phyloP scores from a whole-genome alignment of 2,888 invertebrate genomes.

The Leptinotarsa peninsularis region DNA sequence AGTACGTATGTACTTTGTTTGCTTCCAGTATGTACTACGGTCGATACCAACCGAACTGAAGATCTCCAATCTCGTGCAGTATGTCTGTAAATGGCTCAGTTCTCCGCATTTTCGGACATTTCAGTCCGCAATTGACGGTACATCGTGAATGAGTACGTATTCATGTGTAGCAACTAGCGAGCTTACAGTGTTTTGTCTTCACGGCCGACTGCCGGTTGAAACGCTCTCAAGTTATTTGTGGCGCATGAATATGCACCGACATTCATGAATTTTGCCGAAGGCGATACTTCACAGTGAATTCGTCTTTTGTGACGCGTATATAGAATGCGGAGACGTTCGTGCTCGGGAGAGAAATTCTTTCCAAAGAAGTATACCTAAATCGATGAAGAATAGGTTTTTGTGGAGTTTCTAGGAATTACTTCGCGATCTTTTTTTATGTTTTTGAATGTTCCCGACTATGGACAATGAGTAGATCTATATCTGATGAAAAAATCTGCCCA shows the following conservation, averaged over 20 bases:
- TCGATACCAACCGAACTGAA: neutral
- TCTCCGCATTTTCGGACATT: neutral
- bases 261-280: neutral
- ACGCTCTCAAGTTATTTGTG: neutral
- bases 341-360: neutral
- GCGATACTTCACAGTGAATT: neutral
- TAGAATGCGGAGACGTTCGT: neutral
- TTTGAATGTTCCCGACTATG: neutral
- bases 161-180: neutral
- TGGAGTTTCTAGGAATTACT: neutral
- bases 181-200: neutral
- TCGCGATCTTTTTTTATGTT: neutral
- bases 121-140: neutral
- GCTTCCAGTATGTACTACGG: too few relatives aligned
- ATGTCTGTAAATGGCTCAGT: neutral
- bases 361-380: neutral
- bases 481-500: too few relatives aligned
- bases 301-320: slow-evolving; percentile 4
- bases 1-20: too few relatives aligned
- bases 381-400: neutral
- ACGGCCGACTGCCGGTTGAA: neutral
- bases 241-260: slow-evolving; percentile 10
- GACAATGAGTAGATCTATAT: too few relatives aligned
- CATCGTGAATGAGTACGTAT: neutral
- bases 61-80: neutral